A percentile compares a stretch with the other conserved stretches of the same genome.
phyloP scores from a whole-genome alignment of 2,797 vertebrate species.

The Cichlasoma orientale region DNA sequence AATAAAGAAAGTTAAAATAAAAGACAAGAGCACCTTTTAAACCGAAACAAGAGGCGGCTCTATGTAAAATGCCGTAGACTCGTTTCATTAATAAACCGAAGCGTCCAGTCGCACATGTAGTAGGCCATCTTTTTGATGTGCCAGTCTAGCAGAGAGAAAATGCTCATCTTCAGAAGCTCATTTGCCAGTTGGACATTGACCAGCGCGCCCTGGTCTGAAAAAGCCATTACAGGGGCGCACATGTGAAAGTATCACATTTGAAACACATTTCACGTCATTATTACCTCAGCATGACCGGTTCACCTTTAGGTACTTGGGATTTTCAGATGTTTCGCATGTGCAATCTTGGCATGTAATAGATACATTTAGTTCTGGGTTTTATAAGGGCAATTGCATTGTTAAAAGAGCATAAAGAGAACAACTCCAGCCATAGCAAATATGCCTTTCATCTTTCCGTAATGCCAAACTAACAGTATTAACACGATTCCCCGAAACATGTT shows the following conservation, averaged over 20 bases:
- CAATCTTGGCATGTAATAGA: background rate
- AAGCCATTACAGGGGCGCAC: background rate
- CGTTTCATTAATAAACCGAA: background rate
- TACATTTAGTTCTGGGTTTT: background rate
- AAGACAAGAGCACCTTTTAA: accelerated
- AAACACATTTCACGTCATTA: background rate
- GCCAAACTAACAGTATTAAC: background rate
- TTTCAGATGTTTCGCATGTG: background rate
- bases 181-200: background rate
- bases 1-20: too few species aligned
- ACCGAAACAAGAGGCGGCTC: background rate
- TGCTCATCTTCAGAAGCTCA: background rate
- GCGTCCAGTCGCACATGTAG: background rate
- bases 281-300: background rate
- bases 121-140: background rate
- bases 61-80: background rate
- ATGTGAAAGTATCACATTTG: background rate
- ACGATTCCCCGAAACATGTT: background rate
- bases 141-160: background rate
- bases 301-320: accelerated
- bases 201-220: background rate
- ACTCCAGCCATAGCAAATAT: background rate
- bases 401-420: background rate
- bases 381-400: background rate
- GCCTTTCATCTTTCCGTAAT: background rate